Base-by-base conservation (phyloP, 2,797 vertebrate species). In the Sciurus carolinensis region DNA sequence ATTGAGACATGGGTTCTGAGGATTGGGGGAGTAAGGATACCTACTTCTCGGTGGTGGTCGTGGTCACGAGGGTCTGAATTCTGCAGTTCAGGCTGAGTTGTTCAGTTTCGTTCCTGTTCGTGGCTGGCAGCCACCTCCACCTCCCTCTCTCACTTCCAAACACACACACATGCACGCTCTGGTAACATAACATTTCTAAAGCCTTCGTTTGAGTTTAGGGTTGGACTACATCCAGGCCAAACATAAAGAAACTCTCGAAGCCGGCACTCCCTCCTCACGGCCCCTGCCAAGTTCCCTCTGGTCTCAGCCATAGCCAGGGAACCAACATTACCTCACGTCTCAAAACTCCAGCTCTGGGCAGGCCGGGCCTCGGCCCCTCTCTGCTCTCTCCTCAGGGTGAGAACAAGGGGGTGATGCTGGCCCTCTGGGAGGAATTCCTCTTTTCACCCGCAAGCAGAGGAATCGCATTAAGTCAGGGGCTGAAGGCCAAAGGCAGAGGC, bases 171-270 rank as follows among this genome's bases (percentile, higher is more conserved):
- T 26, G 15, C 44, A 71, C 42, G 7, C 66, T 87, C 72, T 11
- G 26, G 80, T 82, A 62, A 87, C 50, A 59, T 12, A 76, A 85
- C 90, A 72, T 94, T 96, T 95, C 82, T 88, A 54, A 92, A 91
- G 90, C 82, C 93, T 94, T 76, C 90, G 50, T 85, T 94, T 44
- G 71, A 75, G 72, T 94, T 91, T 86, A 81, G 82, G 54, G 66
- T 94, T 97, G 89, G 84, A 90, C 76, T n/a, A 30, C 10, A 72
- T 90, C 95, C 94, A 97, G 81, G 50, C 36, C 91, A 96, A 97
- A 97, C 90, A 96, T 79, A 91, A 87, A 95, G 83, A 87, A 91
- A 77, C 90, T 83, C 89, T 90, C 76, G 28, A 47, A 54, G 28
- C 39, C 3, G 30, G 85, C 67, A 24, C 33, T 69, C 36, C 14